Evolutionary conservation across 2,797 vertebrate species (phyloP), one percentile per base, ranked within the genome.

Genomic region (Lophius americanus): DNA sequence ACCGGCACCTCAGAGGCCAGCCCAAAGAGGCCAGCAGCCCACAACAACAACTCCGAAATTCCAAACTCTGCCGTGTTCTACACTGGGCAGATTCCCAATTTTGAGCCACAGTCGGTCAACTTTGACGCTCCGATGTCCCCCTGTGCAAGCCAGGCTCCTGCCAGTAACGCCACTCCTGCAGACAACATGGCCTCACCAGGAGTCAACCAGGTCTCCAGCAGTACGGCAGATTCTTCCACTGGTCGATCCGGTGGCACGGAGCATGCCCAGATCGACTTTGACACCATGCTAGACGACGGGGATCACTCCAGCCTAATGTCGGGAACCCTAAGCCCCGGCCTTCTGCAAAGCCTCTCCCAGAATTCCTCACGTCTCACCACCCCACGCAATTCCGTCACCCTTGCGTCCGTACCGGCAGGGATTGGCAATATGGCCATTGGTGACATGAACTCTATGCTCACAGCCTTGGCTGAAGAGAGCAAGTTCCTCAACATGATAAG

Each of bases 351-450:
- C 87, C 94, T 99, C 79, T 99, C 98, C 76, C 97, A 98, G 94
- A 98, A 89, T 84, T 99, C 98, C 75, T 99, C 98, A 55, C 96
- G 97, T 55, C 96, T 99, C 79, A 99, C 97, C 1, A 99, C 97
- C 55, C 98, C 98, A n/a, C 95, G 96, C 61, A 98, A 96, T 90
- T 98, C 97, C 49, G 92, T 99, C 84, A 97, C 96, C 3, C 87
- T 94, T 13, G 93, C 96, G 6, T 95, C 96, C 4, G 92, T 98
- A 76, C 96, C 97, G 0, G 68, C 95, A 0, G 98, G 97, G 73
- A 95, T 98, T 73, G 96, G 96, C 92, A 99, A 99, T 92, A 99
- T 99, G 98, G 98, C 98, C 35, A 99, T 99, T 0, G 98, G 98
- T 23, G 97, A 99, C 76, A 99, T 99, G 98, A 99, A 93, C 92